phyloP scores from a whole-genome alignment of 2,797 vertebrate species.

The Xenentodon cancila region DNA sequence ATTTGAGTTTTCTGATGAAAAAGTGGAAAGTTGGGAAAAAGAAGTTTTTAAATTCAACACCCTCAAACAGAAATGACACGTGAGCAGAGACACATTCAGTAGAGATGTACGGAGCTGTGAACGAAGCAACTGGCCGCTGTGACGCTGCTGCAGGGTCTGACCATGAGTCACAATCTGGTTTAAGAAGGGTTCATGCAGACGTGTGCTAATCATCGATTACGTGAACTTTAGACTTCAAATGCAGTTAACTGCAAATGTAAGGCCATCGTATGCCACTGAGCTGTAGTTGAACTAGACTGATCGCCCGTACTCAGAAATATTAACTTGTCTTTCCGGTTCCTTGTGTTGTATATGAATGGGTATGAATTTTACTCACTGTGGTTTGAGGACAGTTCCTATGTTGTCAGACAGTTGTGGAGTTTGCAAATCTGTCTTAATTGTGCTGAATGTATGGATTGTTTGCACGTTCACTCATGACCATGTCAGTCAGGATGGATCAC shows the following conservation, averaged over 20 bases:
- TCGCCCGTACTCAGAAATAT: too few relatives aligned
- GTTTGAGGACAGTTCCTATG: too few relatives aligned
- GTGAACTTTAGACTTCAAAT: slow-evolving; percentile 64
- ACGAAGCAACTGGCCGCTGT: slow-evolving; percentile 37
- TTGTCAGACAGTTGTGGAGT: too few relatives aligned
- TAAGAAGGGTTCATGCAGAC: slow-evolving; percentile 47
- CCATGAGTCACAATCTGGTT: slow-evolving; percentile 65
- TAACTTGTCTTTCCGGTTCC: too few relatives aligned
- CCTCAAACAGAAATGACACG: slow-evolving; percentile 21
- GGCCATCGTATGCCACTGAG: slow-evolving; percentile 8
- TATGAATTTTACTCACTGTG: too few relatives aligned
- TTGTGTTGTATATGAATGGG: too few relatives aligned
- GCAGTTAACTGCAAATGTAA: slow-evolving; percentile 33
- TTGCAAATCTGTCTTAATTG: too few relatives aligned
- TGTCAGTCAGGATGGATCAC: too few relatives aligned
- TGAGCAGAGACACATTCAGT: slow-evolving; percentile 39
- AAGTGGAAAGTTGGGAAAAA: slow-evolving; percentile 13
- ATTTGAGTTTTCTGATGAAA: slow-evolving; percentile 23
- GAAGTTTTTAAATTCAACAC: slow-evolving; percentile 9
- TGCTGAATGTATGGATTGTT: too few relatives aligned
- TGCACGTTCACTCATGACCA: too few relatives aligned
- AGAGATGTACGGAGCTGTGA: slow-evolving; percentile 42
- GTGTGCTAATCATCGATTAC: slow-evolving; percentile 49
- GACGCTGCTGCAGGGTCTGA: slow-evolving; percentile 43
- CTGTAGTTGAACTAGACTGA: too few relatives aligned